Evolutionary conservation across 37 sponge, comb jelly and placozoan genomes (phyloP).

Genomic region (Haliclona indistincta): DNA sequence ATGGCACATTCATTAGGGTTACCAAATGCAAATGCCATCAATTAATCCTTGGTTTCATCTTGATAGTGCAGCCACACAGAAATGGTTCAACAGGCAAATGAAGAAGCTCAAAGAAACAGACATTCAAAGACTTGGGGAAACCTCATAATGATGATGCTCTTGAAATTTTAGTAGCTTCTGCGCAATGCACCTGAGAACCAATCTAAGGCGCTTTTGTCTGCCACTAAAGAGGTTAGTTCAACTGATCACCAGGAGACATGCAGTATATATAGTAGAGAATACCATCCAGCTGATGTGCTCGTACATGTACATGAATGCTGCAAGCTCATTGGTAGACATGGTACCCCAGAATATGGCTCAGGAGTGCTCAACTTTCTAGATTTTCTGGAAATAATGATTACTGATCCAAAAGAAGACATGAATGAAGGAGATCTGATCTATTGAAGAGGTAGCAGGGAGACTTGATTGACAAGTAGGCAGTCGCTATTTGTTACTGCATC

Average conservation of each 20-base stretch:
- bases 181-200: conserved; percentile 18
- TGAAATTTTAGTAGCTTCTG: conserved; percentile 11
- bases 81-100: conserved; percentile 5
- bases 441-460: background rate
- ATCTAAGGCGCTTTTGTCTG: conserved; percentile 5
- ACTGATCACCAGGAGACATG: no score
- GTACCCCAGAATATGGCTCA: conserved; percentile 24
- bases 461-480: conserved; percentile 41
- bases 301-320: conserved; percentile 48
- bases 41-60: conserved; percentile 30
- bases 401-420: background rate
- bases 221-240: no score
- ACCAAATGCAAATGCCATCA: conserved; percentile 28
- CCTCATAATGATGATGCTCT: background rate
- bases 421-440: conserved; percentile 4
- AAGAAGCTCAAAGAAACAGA: conserved; percentile 30
- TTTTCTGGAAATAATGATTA: conserved; percentile 21
- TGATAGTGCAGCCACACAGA: conserved; percentile 32
- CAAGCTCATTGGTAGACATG: no score
- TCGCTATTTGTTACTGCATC: conserved; percentile 26
- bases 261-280: no score
- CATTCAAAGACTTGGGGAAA: background rate
- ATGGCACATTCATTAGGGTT: conserved; percentile 14
- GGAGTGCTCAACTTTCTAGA: conserved; percentile 27
- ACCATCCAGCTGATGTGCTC: conserved; percentile 7